phyloP scores from a whole-genome alignment of 1,140 invertebrate genomes.

The Heliothis virescens region DNA sequence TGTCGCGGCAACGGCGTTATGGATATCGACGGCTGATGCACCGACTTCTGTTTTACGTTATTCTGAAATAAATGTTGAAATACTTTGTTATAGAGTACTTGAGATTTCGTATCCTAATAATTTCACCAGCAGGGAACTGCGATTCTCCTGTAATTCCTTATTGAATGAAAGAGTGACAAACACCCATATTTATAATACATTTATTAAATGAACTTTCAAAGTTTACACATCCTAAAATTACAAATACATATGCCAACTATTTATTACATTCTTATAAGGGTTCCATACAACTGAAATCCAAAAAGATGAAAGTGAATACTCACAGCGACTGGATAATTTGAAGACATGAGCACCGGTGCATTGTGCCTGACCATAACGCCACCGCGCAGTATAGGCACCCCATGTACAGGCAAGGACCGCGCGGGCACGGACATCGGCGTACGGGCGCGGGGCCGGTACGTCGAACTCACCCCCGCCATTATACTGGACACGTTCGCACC shows the following conservation, averaged over 20 bases:
- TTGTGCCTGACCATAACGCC: constrained; percentile 67
- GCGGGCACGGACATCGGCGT: constrained; percentile 59
- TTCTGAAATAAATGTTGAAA: constrained; percentile 61
- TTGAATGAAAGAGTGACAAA: too few species aligned
- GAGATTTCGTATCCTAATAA: not conserved
- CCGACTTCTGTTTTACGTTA: constrained; percentile 64
- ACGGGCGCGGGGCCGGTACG: constrained; percentile 61
- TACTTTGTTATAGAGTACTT: not conserved
- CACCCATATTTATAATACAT: too few species aligned
- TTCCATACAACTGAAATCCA: too few species aligned
- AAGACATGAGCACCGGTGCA: constrained; percentile 50
- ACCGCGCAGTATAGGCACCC: constrained; percentile 65
- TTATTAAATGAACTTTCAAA: too few species aligned
- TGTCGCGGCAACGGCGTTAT: constrained; percentile 94
- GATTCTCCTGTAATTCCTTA: too few species aligned
- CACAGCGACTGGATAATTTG: constrained; percentile 50
- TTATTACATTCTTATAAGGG: too few species aligned
- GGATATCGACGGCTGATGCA: constrained; percentile 92
- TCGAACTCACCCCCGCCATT: constrained; percentile 49
- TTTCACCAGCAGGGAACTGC: too few species aligned
- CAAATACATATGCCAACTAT: too few species aligned
- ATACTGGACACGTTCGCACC: constrained; percentile 46
- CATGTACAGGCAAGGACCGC: constrained; percentile 62
- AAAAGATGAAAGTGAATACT: constrained; percentile 45
- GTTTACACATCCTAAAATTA: too few species aligned